Conservation (phyloP, 2,797 vertebrate species). For the Spinus pinus region DNA sequence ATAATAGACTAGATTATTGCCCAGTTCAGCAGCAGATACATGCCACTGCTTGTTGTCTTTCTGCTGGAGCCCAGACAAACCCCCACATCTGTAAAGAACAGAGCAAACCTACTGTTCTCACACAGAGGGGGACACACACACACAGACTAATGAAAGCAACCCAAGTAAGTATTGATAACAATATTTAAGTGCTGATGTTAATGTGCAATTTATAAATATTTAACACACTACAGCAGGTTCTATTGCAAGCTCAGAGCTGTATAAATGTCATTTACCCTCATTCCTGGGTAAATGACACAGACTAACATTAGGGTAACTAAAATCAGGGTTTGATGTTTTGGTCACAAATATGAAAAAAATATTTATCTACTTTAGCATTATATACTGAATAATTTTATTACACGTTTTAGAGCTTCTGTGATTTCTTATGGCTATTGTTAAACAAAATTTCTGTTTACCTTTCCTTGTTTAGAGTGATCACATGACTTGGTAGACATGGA, state of each 20-base stretch:
- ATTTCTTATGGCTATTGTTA: background rate
- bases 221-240: background rate
- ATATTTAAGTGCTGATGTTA: conserved; percentile 12
- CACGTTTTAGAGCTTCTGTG: background rate
- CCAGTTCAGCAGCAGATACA: background rate
- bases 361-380: background rate
- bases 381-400: background rate
- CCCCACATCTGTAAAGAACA: background rate
- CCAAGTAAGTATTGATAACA: background rate
- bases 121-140: background rate
- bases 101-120: background rate
- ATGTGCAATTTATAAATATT: conserved; percentile 32
- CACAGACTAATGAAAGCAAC: background rate
- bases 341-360: background rate
- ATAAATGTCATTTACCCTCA: background rate
- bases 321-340: background rate
- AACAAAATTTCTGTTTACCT: background rate
- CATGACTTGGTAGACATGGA: background rate
- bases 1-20: background rate
- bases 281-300: background rate
- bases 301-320: background rate
- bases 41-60: background rate
- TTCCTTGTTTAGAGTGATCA: background rate
- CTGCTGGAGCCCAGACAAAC: background rate
- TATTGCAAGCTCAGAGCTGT: background rate